Evolutionary conservation across 2,888 invertebrate genomes (phyloP).

Genomic region (Leptinotarsa rubiginosa): DNA sequence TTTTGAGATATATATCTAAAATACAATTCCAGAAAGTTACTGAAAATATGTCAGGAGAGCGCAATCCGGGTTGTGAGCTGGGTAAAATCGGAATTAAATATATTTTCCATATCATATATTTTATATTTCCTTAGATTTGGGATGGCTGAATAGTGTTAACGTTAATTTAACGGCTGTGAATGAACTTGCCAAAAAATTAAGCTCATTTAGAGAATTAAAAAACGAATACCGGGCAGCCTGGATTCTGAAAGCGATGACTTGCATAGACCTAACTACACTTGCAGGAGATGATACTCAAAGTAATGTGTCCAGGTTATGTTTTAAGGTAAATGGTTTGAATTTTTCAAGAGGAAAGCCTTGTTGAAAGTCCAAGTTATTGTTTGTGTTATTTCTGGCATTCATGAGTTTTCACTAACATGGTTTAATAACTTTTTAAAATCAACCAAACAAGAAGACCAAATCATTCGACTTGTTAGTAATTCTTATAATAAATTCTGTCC

Average conservation of each 20-base stretch:
- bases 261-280: conserved; percentile 94
- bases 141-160: conserved; percentile 68
- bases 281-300: conserved; percentile 83
- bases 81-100: conserved; percentile 48
- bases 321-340: conserved; percentile 71
- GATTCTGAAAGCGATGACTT: conserved; percentile 84
- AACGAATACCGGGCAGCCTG: conserved; percentile 73
- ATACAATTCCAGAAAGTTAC: background rate
- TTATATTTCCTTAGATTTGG: conserved; percentile 62
- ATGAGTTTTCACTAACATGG: too few relatives aligned
- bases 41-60: conserved; percentile 42
- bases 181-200: conserved; percentile 68
- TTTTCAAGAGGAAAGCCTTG: background rate
- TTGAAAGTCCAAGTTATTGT: too few relatives aligned
- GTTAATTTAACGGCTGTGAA: conserved; percentile 73
- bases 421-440: too few relatives aligned
- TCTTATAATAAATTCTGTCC: too few relatives aligned
- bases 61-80: conserved; percentile 61
- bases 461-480: too few relatives aligned
- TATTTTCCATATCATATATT: background rate
- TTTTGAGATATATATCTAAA: background rate
- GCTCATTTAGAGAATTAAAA: conserved; percentile 63
- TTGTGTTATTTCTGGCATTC: too few relatives aligned
- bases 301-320: conserved; percentile 84
- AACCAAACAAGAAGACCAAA: too few relatives aligned